Evolutionary conservation across 2,888 invertebrate genomes (phyloP).

Genomic region (Scaptomyza caliginosa): DNA sequence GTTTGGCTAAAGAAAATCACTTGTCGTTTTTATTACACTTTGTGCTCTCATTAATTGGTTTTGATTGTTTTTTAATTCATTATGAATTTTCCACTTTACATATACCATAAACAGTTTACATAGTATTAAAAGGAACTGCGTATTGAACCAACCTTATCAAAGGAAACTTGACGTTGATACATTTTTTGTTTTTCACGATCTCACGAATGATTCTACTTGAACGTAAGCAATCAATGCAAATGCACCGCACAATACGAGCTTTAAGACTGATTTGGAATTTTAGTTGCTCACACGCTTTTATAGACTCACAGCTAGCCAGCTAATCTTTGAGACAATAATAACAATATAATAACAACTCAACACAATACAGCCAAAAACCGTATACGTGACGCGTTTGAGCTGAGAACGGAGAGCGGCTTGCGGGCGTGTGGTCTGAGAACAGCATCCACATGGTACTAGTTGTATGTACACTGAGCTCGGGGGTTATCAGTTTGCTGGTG

Average conservation of each 20-base stretch:
- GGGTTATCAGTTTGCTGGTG: constrained; percentile 44
- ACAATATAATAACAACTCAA: constrained; percentile 39
- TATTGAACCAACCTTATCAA: constrained; percentile 79
- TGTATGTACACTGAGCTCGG: constrained; percentile 5
- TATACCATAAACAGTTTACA: neutral
- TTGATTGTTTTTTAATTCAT: constrained; percentile 4
- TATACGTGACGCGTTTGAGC: neutral
- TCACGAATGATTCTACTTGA: constrained; percentile 1
- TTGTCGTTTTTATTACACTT: neutral
- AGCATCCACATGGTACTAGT: constrained; percentile 31
- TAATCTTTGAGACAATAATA: constrained; percentile 55
- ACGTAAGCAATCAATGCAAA: constrained; percentile 6
- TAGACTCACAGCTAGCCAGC: constrained; percentile 62
- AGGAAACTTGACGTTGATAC: constrained; percentile 80
- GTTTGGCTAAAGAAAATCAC: neutral
- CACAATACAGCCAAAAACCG: constrained; percentile 21
- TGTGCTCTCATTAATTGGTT: neutral
- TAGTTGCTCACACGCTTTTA: constrained; percentile 66
- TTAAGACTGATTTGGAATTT: constrained; percentile 65
- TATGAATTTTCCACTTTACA: constrained; percentile 4
- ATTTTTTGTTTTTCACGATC: constrained; percentile 54
- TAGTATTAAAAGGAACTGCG: constrained; percentile 10
- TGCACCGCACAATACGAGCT: constrained; percentile 44
- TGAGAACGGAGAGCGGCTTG: constrained; percentile 13
- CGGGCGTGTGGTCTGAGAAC: constrained; percentile 28